A percentile compares a stretch with the other conserved stretches of the same genome.
Conservation (phyloP, 2,113 vertebrate species). For the Scomber colias region DNA sequence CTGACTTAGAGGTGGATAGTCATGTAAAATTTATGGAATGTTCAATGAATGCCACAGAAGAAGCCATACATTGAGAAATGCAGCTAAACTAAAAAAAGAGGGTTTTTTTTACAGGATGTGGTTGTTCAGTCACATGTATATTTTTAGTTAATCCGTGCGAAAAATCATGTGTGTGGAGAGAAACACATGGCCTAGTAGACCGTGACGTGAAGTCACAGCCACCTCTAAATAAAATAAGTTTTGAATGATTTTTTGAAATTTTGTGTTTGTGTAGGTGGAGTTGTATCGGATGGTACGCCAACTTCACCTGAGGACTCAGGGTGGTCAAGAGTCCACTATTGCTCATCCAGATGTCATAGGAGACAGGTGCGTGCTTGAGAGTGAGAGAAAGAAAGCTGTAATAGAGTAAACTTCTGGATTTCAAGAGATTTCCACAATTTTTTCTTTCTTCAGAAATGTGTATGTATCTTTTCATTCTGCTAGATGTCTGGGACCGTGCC, state of each 20-base stretch:
- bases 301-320: slow-evolving; percentile 82
- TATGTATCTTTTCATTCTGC: not conserved
- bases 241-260: not conserved
- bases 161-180: not conserved
- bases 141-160: not conserved
- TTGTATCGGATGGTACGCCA: slow-evolving; percentile 89
- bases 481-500: slow-evolving; percentile 87
- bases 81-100: not conserved
- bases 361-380: slow-evolving; percentile 82
- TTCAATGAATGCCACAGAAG: not conserved
- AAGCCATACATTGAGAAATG: not conserved
- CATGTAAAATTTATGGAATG: slow-evolving; percentile 16
- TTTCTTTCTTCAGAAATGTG: no score
- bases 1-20: not conserved
- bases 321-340: slow-evolving; percentile 71
- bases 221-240: not conserved
- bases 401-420: not conserved
- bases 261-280: slow-evolving; percentile 77
- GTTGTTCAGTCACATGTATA: slow-evolving; percentile 12
- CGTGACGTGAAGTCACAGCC: not conserved
- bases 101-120: not conserved
- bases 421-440: not conserved
- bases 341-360: slow-evolving; percentile 87
- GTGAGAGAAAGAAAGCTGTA: not conserved
- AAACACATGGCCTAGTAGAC: not conserved